Evolutionary conservation across 53 echinoderm and acorn worm species (phyloP), one percentile per base, ranked within the genome.

Genomic region (Paracentrotus lividus): DNA sequence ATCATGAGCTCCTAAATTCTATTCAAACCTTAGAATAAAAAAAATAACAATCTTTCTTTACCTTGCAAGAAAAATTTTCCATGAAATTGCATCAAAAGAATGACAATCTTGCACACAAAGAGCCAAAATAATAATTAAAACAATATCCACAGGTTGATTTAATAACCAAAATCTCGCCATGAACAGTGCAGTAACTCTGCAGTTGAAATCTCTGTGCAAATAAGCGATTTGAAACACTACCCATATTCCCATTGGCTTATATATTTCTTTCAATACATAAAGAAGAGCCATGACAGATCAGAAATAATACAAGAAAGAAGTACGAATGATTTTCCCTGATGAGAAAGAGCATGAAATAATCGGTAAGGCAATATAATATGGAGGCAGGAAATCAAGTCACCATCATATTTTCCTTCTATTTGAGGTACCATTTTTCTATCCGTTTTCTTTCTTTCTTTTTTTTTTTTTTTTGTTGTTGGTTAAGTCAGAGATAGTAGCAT

Each of bases 311-410:
- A 21, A 72, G 38, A n/a, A n/a, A 64, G 31, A 31, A 64, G 29
- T 64, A 64, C 31, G 64, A 64, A 15, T 4, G 18, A 72, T 14
- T 18, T 8, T 72, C 81, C 81, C 81, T 81, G 81, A 81, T 81
- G 47, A 47, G 26, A 81, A 45, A 44, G n/a, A 81, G 81, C 81
- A 81, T 45, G 16, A 81, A 81, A 44, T 81, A 72, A 72, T 72
- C 32, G 12, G 24, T 81, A 81, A 81, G 56, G 56, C 86, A 86
- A 86, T 34, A 21, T n/a, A 86, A 86, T 34, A 21, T n/a, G 5
- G 56, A 86, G 54, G 86, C 56, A 55, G 40, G 47, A 55, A 56
- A 86, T 49, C 21, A 85, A 85, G 29, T 85, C 85, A 85, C 29
- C 85, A 86, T 55, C 14, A 55, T 24, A 55, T 55, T 40, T 77